Evolutionary conservation across 1,140 invertebrate genomes (phyloP).

Genomic region (Bombyx mandarina): DNA sequence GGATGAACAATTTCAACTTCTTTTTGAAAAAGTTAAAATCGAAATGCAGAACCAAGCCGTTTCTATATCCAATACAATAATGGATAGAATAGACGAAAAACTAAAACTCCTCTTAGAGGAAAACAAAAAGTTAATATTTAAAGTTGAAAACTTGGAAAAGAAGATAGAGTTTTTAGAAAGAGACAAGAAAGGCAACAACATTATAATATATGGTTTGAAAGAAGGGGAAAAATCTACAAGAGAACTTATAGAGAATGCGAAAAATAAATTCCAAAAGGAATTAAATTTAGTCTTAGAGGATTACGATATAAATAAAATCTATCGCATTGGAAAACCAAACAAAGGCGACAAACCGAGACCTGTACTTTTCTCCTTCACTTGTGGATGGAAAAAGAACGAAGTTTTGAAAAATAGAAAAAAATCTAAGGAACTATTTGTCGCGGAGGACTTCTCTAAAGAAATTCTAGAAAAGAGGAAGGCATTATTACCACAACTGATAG

Average conservation of each 20-base stretch:
- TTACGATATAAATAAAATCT: too few relatives aligned
- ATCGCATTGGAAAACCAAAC: too few relatives aligned
- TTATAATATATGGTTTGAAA: background rate
- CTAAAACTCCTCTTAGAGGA: background rate
- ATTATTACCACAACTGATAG: background rate
- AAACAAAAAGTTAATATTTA: background rate
- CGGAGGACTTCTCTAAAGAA: background rate
- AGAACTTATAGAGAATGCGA: background rate
- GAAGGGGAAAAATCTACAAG: background rate
- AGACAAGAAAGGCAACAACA: background rate
- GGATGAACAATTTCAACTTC: background rate
- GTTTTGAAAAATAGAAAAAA: background rate
- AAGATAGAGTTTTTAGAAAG: too few relatives aligned
- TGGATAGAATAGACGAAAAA: background rate
- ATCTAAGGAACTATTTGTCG: background rate
- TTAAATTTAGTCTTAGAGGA: background rate
- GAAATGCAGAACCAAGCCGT: slow-evolving; percentile 1
- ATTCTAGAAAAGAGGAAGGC: background rate
- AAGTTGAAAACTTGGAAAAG: too few relatives aligned
- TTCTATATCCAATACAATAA: too few relatives aligned
- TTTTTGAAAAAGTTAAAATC: background rate
- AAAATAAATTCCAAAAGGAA: background rate
- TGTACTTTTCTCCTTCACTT: background rate
- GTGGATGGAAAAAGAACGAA: background rate
- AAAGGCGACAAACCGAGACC: too few relatives aligned